These are phyloP conservation scores for Shargacucullia verbasci DNA, from an alignment of 2,888 invertebrate species.

Conservation along the genomic window DNA sequence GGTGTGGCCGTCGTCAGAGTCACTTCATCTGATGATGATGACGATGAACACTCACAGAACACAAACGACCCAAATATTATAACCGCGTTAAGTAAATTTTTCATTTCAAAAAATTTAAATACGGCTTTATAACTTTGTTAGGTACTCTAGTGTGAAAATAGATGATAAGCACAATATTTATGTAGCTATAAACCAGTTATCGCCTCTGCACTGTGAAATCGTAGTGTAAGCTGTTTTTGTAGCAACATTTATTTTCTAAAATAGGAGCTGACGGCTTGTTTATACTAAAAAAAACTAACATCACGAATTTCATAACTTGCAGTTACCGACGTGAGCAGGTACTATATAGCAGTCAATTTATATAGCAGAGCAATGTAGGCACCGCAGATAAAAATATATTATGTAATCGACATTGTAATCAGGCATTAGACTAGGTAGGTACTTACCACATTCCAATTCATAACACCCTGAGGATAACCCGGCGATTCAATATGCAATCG, in stretches of 20 bases:
- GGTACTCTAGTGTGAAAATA: constrained; percentile 51
- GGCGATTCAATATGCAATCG: constrained; percentile 40
- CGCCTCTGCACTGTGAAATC: constrained; percentile 49
- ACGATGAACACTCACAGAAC: constrained; percentile 16
- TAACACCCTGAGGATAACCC: not conserved
- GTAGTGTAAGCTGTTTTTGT: constrained; percentile 19
- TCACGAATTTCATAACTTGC: too few species aligned
- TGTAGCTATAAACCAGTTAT: constrained; percentile 68
- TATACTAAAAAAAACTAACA: too few species aligned
- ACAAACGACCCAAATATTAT: constrained; percentile 24
- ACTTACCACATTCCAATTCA: too few species aligned
- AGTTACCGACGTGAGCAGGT: too few species aligned
- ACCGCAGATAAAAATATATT: too few species aligned
- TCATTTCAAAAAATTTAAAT: constrained; percentile 44
- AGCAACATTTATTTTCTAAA: constrained; percentile 25
- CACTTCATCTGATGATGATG: not conserved
- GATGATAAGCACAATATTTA: constrained; percentile 65
- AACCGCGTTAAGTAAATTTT: constrained; percentile 14
- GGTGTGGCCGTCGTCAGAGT: constrained; percentile 59
- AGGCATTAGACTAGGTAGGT: too few species aligned
- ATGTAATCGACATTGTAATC: too few species aligned
- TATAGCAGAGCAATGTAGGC: too few species aligned
- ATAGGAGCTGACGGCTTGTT: not conserved
- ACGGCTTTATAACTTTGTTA: constrained; percentile 50
- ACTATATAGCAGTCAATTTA: too few species aligned